phyloP scores from a whole-genome alignment of 2,888 invertebrate genomes.

The Luffia ferchaultella region DNA sequence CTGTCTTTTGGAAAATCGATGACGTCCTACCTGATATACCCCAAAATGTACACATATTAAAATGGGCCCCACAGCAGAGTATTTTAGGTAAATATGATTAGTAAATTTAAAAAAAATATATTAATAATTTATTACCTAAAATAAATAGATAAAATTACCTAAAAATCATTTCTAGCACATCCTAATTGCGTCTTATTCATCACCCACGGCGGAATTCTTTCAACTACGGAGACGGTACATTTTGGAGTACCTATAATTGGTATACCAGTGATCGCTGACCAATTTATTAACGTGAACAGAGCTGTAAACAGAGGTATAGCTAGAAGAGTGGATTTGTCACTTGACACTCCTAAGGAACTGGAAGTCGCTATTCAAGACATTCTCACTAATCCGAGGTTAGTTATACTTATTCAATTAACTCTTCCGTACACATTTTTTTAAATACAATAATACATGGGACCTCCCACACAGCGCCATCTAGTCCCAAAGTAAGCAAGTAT shows the following conservation, averaged over 20 bases:
- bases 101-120: too few species aligned
- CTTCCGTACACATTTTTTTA: too few species aligned
- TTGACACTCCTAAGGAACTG: conserved; percentile 17
- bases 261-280: conserved; percentile 63
- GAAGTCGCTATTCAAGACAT: conserved; percentile 19
- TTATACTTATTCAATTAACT: too few species aligned
- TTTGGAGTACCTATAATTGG: conserved; percentile 58
- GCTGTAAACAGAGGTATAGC: conserved; percentile 20
- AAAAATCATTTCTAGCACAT: too few species aligned
- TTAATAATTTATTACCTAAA: too few species aligned
- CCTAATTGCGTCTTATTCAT: conserved; percentile 19
- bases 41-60: too few species aligned
- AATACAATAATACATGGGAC: too few species aligned
- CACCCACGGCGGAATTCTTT: conserved; percentile 61
- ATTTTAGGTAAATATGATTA: conserved; percentile 31
- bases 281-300: conserved; percentile 25
- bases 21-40: conserved; percentile 21
- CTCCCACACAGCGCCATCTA: too few species aligned
- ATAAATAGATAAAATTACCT: too few species aligned
- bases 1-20: conserved; percentile 39
- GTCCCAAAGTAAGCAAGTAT: too few species aligned
- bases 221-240: conserved; percentile 57
- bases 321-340: conserved; percentile 17
- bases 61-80: too few species aligned
- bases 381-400: conserved; percentile 19